Evolutionary conservation across 2,888 invertebrate genomes (phyloP), one percentile per base, ranked within the genome.

Genomic region (Neocrepidodera transversa): DNA sequence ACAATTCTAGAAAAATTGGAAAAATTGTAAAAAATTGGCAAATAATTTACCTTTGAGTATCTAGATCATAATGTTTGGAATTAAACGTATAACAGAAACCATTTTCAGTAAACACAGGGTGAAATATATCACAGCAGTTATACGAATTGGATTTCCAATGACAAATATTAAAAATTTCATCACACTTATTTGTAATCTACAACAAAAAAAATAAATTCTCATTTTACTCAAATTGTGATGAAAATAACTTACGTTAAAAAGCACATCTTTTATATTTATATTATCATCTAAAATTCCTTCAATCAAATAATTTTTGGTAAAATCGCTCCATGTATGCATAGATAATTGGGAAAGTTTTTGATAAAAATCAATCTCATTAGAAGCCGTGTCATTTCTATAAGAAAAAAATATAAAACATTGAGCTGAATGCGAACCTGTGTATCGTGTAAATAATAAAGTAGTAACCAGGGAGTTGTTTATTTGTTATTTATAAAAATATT

Each of bases 21-120:
- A n/a, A n/a, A n/a, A n/a, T n/a, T n/a, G n/a, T n/a, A n/a, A n/a
- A n/a, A n/a, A n/a, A n/a, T n/a, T n/a, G n/a, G n/a, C n/a, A n/a
- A n/a, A n/a, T n/a, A 32, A 35, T 64, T 76, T 78, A 86, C 86
- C 85, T 63, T 23, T 72, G 70, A 32, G 66, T 58, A 56, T 62
- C 73, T 66, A 75, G 81, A 68, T 86, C 85, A 32, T 85, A 83
- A 68, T 86, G 84, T 64, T 81, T 77, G 0, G 86, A 84, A 73
- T 91, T 91, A 72, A 90, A 91, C 8, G 86, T 84, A 71, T 87
- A 90, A 72, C 91, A 91, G 71, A 87, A 87, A 1, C 91, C 91
- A 76, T 85, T 85, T 76, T 91, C 91, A 0, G 90, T 90, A 67
- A 89, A 88, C n/a, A 89, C 83, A 0, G 89, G 87, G 55, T 83